A percentile compares a stretch with the other conserved stretches of the same genome.
These are phyloP conservation scores for Caenorhabditis sp. DNA, from an alignment of 2,888 invertebrate genomes.

Conservation along the genomic window DNA sequence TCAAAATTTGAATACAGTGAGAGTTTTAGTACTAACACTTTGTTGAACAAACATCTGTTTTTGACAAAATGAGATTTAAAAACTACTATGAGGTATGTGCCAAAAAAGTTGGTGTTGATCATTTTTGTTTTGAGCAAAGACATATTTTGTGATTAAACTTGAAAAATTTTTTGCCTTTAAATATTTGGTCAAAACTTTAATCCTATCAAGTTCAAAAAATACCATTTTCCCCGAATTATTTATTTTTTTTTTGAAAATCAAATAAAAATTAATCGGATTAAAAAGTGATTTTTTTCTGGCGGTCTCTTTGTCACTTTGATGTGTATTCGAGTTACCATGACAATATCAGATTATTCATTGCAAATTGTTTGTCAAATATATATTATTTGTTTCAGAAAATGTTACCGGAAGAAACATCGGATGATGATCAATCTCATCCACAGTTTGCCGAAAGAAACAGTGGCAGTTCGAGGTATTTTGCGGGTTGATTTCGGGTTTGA, in stretches of 20 bases:
- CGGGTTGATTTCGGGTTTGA: too few species aligned
- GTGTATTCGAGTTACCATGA: neutral
- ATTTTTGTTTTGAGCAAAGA: too few species aligned
- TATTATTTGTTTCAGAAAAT: constrained; percentile 34
- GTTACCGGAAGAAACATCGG: constrained; percentile 41
- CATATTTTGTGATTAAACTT: too few species aligned
- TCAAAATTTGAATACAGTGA: too few species aligned
- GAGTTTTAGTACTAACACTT: too few species aligned
- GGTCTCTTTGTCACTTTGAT: neutral
- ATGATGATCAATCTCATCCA: constrained; percentile 24
- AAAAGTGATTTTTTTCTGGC: neutral
- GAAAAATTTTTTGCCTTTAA: too few species aligned
- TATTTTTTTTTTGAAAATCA: neutral
- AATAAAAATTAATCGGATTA: constrained; percentile 2
- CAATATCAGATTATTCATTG: neutral
- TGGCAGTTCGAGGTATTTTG: neutral
- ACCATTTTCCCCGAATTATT: neutral
- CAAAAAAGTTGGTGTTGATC: too few species aligned
- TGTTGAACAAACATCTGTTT: neutral
- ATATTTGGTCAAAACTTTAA: too few species aligned
- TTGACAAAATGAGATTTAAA: neutral
- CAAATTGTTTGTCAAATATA: constrained; percentile 3
- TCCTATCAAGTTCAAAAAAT: too few species aligned
- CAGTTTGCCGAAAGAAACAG: neutral
- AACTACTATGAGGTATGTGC: neutral